These are phyloP conservation scores for Geotrypetes seraphini DNA, from an alignment of 2,797 vertebrate species.

Conservation along the genomic window DNA sequence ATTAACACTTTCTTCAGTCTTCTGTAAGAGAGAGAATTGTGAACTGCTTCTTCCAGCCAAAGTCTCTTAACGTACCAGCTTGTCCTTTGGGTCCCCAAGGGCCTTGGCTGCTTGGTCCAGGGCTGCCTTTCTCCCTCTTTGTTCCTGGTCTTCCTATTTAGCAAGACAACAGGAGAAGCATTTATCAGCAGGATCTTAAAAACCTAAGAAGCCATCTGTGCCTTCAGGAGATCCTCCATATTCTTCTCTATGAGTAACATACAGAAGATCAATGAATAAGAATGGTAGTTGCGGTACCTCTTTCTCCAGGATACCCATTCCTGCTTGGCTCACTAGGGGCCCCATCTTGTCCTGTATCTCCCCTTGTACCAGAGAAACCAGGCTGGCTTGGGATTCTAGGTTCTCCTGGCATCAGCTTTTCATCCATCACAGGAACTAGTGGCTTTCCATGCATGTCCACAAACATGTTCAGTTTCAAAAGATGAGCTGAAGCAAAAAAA, in stretches of 20 bases:
- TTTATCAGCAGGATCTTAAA: no score
- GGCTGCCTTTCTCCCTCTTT: conserved; percentile 31
- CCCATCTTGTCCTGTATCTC: conserved; percentile 26
- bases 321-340: conserved; percentile 30
- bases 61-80: conserved; percentile 33
- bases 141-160: conserved; percentile 37
- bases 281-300: conserved; percentile 48
- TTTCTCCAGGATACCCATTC: conserved; percentile 39
- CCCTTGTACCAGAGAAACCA: conserved; percentile 15
- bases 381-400: conserved; percentile 32
- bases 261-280: no score
- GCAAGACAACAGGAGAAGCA: background rate
- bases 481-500: conserved; percentile 33
- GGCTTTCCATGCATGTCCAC: conserved; percentile 37
- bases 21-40: no score
- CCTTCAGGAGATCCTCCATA: no score
- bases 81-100: conserved; percentile 24
- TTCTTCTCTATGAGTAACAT: no score
- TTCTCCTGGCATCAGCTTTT: conserved; percentile 27
- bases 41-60: no score
- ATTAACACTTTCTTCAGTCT: no score
- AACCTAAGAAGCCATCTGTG: no score
- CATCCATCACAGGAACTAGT: conserved; percentile 45
- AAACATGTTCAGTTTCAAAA: conserved; percentile 45
- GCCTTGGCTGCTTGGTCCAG: conserved; percentile 23